Evolutionary conservation across 2,797 vertebrate species (phyloP).

Genomic region (Falco columbarius): DNA sequence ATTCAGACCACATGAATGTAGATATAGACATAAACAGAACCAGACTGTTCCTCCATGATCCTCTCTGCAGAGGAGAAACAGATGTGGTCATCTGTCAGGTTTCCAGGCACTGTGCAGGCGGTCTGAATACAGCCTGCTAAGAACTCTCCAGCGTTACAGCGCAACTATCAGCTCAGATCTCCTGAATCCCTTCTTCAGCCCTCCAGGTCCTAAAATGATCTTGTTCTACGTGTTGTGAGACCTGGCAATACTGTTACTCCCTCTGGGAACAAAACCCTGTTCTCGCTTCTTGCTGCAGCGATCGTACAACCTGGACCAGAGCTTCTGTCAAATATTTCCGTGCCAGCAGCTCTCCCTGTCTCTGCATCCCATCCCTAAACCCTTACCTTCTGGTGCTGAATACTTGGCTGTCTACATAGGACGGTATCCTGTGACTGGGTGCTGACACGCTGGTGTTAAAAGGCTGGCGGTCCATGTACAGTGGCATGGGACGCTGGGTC

Average conservation of each 20-base stretch:
- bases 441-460: not conserved
- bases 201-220: not conserved
- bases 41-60: not conserved
- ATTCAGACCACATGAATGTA: not conserved
- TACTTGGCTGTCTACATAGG: not conserved
- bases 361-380: not conserved
- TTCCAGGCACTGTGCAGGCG: not conserved
- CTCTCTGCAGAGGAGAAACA: not conserved
- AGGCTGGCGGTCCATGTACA: not conserved
- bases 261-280: not conserved
- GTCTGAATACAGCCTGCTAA: not conserved
- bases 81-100: not conserved
- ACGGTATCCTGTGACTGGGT: slow-evolving; percentile 26
- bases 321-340: not conserved
- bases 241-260: not conserved
- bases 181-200: not conserved
- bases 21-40: no score
- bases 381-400: slow-evolving; percentile 52
- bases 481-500: not conserved
- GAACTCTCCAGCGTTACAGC: not conserved
- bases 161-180: not conserved
- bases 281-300: not conserved
- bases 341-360: not conserved
- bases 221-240: not conserved
- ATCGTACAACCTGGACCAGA: not conserved